phyloP scores from a whole-genome alignment of 2,113 vertebrate species.

The Grammomys surdaster region DNA sequence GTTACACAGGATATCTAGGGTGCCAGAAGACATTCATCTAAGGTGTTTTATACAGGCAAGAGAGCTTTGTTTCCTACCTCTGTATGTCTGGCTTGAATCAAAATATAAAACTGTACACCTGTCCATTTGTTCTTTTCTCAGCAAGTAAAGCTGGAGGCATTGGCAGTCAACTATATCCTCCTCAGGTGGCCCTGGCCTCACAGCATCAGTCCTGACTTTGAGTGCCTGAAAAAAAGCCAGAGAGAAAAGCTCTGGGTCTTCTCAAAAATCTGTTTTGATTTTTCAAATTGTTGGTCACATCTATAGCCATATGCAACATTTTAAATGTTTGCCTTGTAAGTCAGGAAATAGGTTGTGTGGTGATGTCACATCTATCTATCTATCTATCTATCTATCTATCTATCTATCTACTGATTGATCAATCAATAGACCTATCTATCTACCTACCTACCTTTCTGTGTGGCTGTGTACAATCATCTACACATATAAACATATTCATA shows the following conservation, averaged over 20 bases:
- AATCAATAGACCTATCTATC: no score
- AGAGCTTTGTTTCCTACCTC: constrained; percentile 19
- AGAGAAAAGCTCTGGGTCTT: background rate
- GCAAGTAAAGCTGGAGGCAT: background rate
- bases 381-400: no score
- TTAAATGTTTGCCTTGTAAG: background rate
- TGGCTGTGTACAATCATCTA: background rate
- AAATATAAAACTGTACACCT: constrained; percentile 28
- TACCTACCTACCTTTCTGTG: no score
- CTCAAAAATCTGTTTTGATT: background rate
- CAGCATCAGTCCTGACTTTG: background rate
- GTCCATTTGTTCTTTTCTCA: constrained; percentile 54
- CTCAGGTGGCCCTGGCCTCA: background rate
- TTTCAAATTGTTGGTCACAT: background rate
- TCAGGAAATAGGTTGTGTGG: background rate
- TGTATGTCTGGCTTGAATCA: background rate
- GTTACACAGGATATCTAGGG: background rate
- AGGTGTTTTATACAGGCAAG: background rate
- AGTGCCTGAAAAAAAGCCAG: background rate
- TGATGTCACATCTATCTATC: no score
- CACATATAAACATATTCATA: background rate
- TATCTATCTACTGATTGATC: no score
- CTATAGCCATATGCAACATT: background rate
- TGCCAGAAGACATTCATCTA: background rate
- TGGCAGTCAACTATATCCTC: background rate